Conservation (phyloP, 2,113 vertebrate genomes). For the Xiphophorus couchianus region DNA sequence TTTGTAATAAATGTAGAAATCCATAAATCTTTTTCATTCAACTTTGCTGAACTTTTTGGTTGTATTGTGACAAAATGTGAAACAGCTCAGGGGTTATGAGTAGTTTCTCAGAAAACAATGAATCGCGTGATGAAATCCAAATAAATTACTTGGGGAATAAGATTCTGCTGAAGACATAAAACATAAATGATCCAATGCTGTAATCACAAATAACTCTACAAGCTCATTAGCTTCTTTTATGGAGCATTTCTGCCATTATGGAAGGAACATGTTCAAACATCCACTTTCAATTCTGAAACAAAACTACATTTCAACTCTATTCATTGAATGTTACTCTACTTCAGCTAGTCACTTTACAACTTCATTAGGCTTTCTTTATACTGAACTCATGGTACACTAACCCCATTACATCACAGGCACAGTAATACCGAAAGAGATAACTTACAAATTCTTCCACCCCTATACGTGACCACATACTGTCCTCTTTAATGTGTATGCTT, state of each 20-base stretch:
- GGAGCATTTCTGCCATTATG: background rate
- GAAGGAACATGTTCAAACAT: slow-evolving; percentile 5
- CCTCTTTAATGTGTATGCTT: slow-evolving; percentile 27
- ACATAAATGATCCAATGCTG: background rate
- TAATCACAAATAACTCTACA: background rate
- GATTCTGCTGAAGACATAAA: background rate
- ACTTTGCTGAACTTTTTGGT: background rate
- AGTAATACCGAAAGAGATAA: slow-evolving; percentile 69
- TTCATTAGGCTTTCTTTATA: slow-evolving; percentile 53
- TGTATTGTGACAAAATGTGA: background rate
- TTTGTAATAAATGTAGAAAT: background rate
- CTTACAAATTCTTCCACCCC: slow-evolving; percentile 52
- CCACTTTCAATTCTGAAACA: slow-evolving; percentile 12
- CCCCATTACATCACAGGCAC: slow-evolving; percentile 60
- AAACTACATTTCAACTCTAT: slow-evolving; percentile 18
- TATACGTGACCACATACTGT: slow-evolving; percentile 58
- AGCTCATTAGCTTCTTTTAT: background rate
- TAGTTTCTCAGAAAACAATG: background rate
- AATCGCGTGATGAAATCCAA: background rate
- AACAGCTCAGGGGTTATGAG: no score
- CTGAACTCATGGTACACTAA: slow-evolving; percentile 58
- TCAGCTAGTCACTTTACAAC: slow-evolving; percentile 32
- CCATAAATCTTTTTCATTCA: background rate
- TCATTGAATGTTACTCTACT: slow-evolving; percentile 30
- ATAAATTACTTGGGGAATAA: background rate